Conservation (phyloP, 1,140 invertebrate genomes). For the Fragariocoptes setiger region DNA sequence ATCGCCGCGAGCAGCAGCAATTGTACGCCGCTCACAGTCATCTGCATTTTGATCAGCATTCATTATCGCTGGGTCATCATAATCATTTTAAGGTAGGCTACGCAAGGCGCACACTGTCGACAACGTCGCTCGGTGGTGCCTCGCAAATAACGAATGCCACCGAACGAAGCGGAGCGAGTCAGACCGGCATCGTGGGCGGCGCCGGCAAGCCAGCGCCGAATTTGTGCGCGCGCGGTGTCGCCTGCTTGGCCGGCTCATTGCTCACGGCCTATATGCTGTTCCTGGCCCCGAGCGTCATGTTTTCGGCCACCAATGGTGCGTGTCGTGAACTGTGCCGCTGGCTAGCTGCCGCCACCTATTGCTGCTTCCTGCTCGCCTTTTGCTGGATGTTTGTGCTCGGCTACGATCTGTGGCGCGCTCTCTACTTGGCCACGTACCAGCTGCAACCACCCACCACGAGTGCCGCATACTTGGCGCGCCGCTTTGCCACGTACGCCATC, state of each 20-base stretch:
- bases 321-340: no score
- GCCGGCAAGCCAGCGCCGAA: slow-evolving; percentile 13
- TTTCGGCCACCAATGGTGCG: not conserved
- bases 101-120: no score
- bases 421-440: slow-evolving; percentile 20
- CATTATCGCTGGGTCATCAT: no score
- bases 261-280: slow-evolving; percentile 20
- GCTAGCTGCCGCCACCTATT: slow-evolving; percentile 20
- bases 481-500: slow-evolving; percentile 21
- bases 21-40: not conserved
- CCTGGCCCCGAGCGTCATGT: slow-evolving; percentile 15
- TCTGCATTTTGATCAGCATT: no score
- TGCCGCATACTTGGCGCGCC: slow-evolving; percentile 14
- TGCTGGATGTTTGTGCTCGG: slow-evolving; percentile 28
- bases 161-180: no score
- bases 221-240: slow-evolving; percentile 22
- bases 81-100: no score
- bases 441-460: slow-evolving; percentile 17
- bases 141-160: no score
- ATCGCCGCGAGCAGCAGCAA: not conserved
- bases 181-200: no score
- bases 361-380: slow-evolving; percentile 23
- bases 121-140: no score
- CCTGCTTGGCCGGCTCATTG: slow-evolving; percentile 19
- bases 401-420: slow-evolving; percentile 24